Conservation (phyloP, 2,113 vertebrate genomes). For the Anser brachyrhynchus region DNA sequence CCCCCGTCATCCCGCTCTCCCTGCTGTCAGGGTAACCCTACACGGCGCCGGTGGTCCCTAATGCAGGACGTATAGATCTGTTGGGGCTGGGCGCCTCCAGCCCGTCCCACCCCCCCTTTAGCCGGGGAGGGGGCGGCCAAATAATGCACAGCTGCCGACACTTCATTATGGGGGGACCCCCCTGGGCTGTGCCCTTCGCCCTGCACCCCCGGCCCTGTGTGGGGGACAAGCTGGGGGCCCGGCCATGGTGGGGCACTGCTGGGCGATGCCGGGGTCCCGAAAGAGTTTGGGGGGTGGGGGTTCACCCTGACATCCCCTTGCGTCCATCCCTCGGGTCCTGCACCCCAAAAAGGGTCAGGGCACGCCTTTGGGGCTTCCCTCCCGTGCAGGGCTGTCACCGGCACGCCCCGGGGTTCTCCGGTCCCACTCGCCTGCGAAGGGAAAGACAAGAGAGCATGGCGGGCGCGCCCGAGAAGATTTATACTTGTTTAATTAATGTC, state of each 20-base stretch:
- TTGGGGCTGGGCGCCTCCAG: slow-evolving; percentile 66
- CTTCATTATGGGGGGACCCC: slow-evolving; percentile 48
- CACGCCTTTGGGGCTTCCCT: background rate
- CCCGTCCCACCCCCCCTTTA: background rate
- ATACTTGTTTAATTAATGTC: slow-evolving; percentile 94
- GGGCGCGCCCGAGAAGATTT: slow-evolving; percentile 68
- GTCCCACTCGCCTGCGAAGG: background rate
- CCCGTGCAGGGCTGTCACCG: too few relatives aligned
- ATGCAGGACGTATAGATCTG: slow-evolving; percentile 80
- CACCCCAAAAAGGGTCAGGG: background rate
- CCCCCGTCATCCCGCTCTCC: slow-evolving; percentile 33
- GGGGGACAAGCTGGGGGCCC: background rate
- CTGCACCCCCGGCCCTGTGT: background rate
- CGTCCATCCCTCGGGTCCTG: background rate
- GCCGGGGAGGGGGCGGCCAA: background rate
- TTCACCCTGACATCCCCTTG: background rate
- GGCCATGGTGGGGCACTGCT: background rate
- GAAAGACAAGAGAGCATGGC: slow-evolving; percentile 1
- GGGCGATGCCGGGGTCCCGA: background rate
- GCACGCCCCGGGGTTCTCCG: background rate
- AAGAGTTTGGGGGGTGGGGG: background rate
- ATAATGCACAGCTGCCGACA: slow-evolving; percentile 49
- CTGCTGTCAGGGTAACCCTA: slow-evolving; percentile 72
- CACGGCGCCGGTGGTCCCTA: slow-evolving; percentile 50
- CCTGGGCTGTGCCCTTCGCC: background rate